Base-by-base conservation (phyloP, 1,140 invertebrate species). In the Cotesia vestalis region DNA sequence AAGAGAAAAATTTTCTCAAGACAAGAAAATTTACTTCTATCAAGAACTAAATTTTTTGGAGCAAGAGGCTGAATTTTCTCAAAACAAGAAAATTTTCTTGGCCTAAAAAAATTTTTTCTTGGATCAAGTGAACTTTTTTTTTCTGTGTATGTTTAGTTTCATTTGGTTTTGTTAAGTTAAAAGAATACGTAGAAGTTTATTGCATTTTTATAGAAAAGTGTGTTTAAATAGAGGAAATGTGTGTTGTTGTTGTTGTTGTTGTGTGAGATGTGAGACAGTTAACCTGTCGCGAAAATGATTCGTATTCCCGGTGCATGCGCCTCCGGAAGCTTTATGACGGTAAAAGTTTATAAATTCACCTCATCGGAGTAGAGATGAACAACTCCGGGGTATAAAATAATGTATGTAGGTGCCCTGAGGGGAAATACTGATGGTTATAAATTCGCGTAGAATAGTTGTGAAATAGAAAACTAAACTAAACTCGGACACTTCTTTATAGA, bases 301-400 rank as follows among this genome's bases (percentile, higher is more conserved):
- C 60, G 63, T 71, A 71, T 71, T 64, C 61, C 40, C 36, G n/a
- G 57, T 27, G 34, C 1, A 4, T 55, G 36, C 46, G 51, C 40
- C 60, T 52, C 20, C 61, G 52, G 62, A 67, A 67, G 51, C 66
- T 71, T 71, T 46, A 57, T 40, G 40, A 46, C 57, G 46, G 59
- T 59, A 52, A 55, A 63, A 71, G 69, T 51, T 71, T 71, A 71
- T 71, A 71, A 71, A 71, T 71, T 71, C 51, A 57, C 69, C 36
- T 27, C 27, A 27, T 27, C 27, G 27, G 27, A 27, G 27, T 27
- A 52, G 53, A 64, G 52, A 71, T 64, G 51, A 71, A 40, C 6
- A 64, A 51, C 36, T 35, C 11, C 11, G 11, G 17, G 35, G 36
- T 34, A 63, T 62, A 6, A 11, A 14, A 6, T 12, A 27, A 17